Percentiles rank a stretch among this genome's conserved stretches.
phyloP scores from a whole-genome alignment of 2,888 invertebrate genomes.

The Pterostichus madidus region DNA sequence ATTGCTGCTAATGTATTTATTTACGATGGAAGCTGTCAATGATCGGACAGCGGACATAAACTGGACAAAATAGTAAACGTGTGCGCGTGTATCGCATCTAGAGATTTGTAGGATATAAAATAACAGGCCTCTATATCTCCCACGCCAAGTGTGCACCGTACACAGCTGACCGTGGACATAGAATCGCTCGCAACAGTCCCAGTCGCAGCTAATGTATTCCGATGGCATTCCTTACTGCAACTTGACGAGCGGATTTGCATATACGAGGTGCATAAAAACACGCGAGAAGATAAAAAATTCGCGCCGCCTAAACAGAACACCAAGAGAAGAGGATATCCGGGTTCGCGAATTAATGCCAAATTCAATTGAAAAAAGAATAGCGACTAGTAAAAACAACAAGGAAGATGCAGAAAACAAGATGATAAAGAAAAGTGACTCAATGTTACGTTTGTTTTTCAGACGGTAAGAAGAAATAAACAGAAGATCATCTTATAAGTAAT shows the following conservation, averaged over 20 bases:
- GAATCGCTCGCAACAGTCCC: background rate
- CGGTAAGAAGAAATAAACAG: too few species aligned
- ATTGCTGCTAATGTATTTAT: slow-evolving; percentile 42
- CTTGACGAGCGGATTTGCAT: slow-evolving; percentile 59
- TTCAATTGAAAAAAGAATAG: background rate
- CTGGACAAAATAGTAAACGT: slow-evolving; percentile 51
- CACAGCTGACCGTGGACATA: slow-evolving; percentile 32
- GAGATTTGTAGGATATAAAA: slow-evolving; percentile 58
- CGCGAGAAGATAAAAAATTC: slow-evolving; percentile 44
- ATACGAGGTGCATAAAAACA: slow-evolving; percentile 53
- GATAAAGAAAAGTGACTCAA: too few species aligned
- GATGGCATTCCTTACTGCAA: slow-evolving; percentile 56
- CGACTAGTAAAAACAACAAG: background rate
- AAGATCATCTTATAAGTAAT: too few species aligned
- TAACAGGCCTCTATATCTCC: slow-evolving; percentile 37
- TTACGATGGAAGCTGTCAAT: slow-evolving; percentile 52
- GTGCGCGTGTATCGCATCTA: slow-evolving; percentile 46
- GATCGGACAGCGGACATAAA: slow-evolving; percentile 44
- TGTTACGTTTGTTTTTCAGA: too few species aligned
- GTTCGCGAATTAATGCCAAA: background rate
- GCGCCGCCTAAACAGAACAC: slow-evolving; percentile 16
- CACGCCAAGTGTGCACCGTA: slow-evolving; percentile 32
- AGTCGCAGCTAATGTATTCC: slow-evolving; percentile 55
- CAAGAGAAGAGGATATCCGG: slow-evolving; percentile 27
- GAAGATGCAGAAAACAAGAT: too few species aligned